Conservation (phyloP, 1,140 invertebrate species). For the Phthorimaea operculella region DNA sequence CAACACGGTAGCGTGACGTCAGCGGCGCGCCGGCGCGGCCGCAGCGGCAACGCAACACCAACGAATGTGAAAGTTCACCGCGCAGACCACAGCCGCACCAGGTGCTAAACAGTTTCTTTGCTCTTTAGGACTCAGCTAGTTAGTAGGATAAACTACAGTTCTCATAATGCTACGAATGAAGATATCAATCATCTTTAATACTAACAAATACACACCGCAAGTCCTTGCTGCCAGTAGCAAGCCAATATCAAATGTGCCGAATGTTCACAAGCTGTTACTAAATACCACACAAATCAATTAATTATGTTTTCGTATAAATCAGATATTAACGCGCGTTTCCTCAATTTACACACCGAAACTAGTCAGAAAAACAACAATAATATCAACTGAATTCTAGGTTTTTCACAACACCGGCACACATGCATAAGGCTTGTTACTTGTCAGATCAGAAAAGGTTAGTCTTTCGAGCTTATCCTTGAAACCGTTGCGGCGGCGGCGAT, state of each 20-base stretch:
- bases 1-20: constrained; percentile 37
- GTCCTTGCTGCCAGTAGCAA: constrained; percentile 1
- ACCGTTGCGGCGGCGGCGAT: constrained; percentile 31
- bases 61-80: constrained; percentile 63
- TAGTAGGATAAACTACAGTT: too few species aligned
- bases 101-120: constrained; percentile 47
- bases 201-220: too few species aligned
- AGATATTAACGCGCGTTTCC: constrained; percentile 16
- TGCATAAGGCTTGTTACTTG: constrained; percentile 36
- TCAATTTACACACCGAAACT: constrained; percentile 14
- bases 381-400: background rate
- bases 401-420: constrained; percentile 34
- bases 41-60: constrained; percentile 46
- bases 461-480: constrained; percentile 49
- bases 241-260: constrained; percentile 11
- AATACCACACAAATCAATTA: constrained; percentile 16
- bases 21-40: constrained; percentile 19
- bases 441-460: constrained; percentile 21
- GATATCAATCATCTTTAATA: too few species aligned
- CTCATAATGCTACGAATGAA: too few species aligned
- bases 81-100: constrained; percentile 40
- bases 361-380: constrained; percentile 9
- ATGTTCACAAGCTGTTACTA: constrained; percentile 14
- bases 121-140: background rate
- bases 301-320: constrained; percentile 28